Percentiles rank a stretch among this genome's conserved stretches.
Evolutionary conservation across 2,113 vertebrate genomes (phyloP).

Genomic region (Phylloscopus trochilus): DNA sequence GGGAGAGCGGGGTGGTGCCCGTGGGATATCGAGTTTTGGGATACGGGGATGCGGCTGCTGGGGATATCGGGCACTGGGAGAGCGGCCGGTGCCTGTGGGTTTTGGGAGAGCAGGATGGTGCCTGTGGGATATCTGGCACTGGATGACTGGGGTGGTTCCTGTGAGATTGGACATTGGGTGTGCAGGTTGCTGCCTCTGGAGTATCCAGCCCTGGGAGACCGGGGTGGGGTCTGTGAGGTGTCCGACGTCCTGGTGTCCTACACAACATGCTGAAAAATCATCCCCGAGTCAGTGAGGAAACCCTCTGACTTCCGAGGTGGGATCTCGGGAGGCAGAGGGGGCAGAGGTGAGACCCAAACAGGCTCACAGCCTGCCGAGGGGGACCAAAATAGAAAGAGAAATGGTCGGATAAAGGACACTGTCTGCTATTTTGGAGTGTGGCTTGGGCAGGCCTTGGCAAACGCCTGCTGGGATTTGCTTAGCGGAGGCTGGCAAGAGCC

Average conservation of each 20-base stretch:
- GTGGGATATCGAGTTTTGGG: too few relatives aligned
- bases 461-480: not conserved
- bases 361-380: not conserved
- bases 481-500: not conserved
- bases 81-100: not conserved
- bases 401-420: not conserved
- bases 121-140: not conserved
- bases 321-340: not conserved
- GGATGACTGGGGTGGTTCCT: not conserved
- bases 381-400: not conserved
- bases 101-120: not conserved
- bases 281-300: rapidly evolving
- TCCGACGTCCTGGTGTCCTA: rapidly evolving
- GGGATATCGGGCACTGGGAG: not conserved
- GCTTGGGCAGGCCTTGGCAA: not conserved
- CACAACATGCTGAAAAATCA: rapidly evolving
- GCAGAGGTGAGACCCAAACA: not conserved
- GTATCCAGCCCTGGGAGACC: not conserved
- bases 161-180: not conserved
- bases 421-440: not conserved
- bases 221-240: rapidly evolving
- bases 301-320: rapidly evolving
- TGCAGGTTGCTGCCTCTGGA: too few relatives aligned
- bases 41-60: not conserved
- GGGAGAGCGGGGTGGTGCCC: not conserved